Conservation (phyloP, 2,113 vertebrate species). For the Corythornis vintsioides region DNA sequence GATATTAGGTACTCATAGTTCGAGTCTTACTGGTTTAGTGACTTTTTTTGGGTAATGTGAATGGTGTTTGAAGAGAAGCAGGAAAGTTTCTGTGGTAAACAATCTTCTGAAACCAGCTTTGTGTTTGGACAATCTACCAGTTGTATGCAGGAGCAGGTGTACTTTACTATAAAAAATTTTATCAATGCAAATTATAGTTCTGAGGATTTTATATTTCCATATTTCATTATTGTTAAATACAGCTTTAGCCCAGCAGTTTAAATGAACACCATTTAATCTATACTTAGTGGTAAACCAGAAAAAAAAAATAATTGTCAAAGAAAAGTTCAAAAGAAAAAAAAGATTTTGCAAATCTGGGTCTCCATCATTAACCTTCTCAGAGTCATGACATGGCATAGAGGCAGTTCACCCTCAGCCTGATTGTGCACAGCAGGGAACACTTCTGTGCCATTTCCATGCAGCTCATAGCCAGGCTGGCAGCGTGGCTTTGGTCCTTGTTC, state of each 20-base stretch:
- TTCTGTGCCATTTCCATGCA: background rate
- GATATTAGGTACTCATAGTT: background rate
- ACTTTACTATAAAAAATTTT: background rate
- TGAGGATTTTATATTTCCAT: background rate
- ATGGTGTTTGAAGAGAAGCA: background rate
- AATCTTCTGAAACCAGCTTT: background rate
- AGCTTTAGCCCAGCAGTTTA: background rate
- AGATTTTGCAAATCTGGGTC: background rate
- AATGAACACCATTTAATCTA: background rate
- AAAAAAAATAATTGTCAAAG: background rate
- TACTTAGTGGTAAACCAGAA: background rate
- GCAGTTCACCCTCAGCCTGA: background rate
- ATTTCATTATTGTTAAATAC: background rate
- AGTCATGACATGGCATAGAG: background rate
- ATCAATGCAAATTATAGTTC: background rate
- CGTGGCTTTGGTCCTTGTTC: background rate
- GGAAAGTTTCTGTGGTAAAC: background rate
- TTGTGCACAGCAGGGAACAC: background rate
- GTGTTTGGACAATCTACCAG: background rate
- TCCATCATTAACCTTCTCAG: background rate
- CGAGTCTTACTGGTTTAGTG: background rate
- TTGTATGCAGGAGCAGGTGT: background rate
- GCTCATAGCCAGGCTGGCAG: background rate
- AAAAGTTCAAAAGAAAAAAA: too few species aligned
- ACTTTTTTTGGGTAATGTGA: background rate